phyloP scores from a whole-genome alignment of 2,888 invertebrate genomes.

The Parnassius mnemosyne region DNA sequence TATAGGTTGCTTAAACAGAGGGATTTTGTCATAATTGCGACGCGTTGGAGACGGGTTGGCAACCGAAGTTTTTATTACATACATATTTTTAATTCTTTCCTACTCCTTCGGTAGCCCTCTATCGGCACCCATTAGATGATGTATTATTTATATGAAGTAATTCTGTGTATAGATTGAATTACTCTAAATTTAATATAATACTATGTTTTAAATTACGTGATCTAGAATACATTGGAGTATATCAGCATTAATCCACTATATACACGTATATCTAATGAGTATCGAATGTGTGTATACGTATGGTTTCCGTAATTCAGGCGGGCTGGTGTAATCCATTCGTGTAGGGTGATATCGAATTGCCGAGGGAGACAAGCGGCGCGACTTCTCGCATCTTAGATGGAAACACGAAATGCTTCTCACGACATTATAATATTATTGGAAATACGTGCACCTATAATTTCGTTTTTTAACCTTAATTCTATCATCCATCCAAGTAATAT shows the following conservation, averaged over 20 bases:
- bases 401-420: constrained; percentile 28
- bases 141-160: no score
- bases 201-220: constrained; percentile 35
- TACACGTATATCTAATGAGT: constrained; percentile 66
- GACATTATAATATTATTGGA: constrained; percentile 18
- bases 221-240: constrained; percentile 58
- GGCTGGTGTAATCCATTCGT: constrained; percentile 70
- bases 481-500: constrained; percentile 23
- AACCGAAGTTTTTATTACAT: no score
- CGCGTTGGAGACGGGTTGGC: no score
- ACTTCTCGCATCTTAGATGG: constrained; percentile 53
- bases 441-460: neutral
- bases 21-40: no score
- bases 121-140: no score
- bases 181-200: no score
- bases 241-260: constrained; percentile 70
- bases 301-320: constrained; percentile 78
- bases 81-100: no score
- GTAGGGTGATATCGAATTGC: constrained; percentile 67
- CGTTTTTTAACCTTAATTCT: neutral
- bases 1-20: no score
- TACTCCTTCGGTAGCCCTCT: no score
- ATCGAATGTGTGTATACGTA: constrained; percentile 64
- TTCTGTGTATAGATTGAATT: no score
- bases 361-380: constrained; percentile 51